Conservation (phyloP, 2,888 invertebrate species). For the Phortica okadai region DNA sequence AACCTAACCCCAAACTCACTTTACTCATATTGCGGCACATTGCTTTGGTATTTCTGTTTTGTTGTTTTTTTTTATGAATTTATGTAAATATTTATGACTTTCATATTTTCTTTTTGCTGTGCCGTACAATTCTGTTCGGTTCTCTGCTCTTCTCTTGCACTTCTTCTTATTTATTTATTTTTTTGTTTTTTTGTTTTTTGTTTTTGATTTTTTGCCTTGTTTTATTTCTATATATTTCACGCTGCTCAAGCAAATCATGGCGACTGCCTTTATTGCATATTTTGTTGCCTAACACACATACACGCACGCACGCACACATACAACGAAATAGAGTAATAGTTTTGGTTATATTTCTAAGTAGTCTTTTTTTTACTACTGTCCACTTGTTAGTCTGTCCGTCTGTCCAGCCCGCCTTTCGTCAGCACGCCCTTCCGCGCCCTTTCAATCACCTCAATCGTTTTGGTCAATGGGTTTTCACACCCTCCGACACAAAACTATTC, state of each 20-base stretch:
- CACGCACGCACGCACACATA: background rate
- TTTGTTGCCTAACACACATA: background rate
- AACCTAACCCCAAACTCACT: background rate
- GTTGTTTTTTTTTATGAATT: constrained; percentile 9
- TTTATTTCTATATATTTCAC: background rate
- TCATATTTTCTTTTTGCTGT: background rate
- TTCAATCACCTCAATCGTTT: constrained; percentile 38
- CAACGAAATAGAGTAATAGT: background rate
- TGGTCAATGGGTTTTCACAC: constrained; percentile 55
- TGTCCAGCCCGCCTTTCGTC: background rate
- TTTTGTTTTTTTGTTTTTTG: background rate
- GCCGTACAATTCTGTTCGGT: too few relatives aligned
- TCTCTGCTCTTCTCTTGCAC: too few relatives aligned
- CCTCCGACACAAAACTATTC: constrained; percentile 24
- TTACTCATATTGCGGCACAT: background rate
- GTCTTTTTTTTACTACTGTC: too few relatives aligned
- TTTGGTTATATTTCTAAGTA: background rate
- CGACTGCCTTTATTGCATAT: background rate
- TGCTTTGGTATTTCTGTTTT: constrained; percentile 8
- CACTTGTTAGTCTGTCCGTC: background rate
- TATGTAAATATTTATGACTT: constrained; percentile 23
- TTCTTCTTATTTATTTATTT: background rate
- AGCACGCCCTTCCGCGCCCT: background rate
- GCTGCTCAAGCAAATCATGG: background rate
- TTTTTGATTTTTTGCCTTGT: background rate